A percentile compares a stretch with the other conserved stretches of the same genome.
phyloP scores from a whole-genome alignment of 2,888 invertebrate genomes.

The Aphodius granarius region DNA sequence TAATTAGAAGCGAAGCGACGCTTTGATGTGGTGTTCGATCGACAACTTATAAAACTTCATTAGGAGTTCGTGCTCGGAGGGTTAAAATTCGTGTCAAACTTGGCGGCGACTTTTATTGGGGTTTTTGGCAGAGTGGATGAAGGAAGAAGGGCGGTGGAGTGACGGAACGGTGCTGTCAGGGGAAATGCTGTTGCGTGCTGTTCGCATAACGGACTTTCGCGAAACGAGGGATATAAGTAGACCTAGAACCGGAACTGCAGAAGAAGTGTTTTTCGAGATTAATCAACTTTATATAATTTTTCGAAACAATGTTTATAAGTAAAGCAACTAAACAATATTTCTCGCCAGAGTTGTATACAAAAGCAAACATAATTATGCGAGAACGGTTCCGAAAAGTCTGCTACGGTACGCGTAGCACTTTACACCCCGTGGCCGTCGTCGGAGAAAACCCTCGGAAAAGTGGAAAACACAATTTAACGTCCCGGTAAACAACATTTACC shows the following conservation, averaged over 20 bases:
- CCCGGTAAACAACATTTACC: neutral
- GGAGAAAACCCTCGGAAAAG: neutral
- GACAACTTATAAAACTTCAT: conserved; percentile 29
- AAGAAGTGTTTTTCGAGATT: neutral
- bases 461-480: neutral
- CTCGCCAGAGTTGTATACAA: neutral
- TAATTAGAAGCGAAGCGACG: conserved; percentile 18
- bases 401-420: neutral
- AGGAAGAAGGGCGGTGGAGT: neutral
- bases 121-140: neutral
- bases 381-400: neutral
- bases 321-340: neutral
- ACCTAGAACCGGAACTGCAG: neutral
- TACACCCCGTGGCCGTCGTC: neutral
- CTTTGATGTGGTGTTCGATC: conserved; percentile 30
- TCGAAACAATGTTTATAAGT: no score
- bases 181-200: neutral
- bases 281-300: neutral
- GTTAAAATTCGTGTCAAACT: conserved; percentile 15
- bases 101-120: conserved; percentile 12
- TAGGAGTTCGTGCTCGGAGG: conserved; percentile 20
- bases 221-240: neutral
- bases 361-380: neutral
- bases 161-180: neutral
- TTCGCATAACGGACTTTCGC: neutral